Percentiles rank a stretch among this genome's conserved stretches.
Evolutionary conservation across 1,140 invertebrate species (phyloP).

Genomic region (Neodiprion lecontei): DNA sequence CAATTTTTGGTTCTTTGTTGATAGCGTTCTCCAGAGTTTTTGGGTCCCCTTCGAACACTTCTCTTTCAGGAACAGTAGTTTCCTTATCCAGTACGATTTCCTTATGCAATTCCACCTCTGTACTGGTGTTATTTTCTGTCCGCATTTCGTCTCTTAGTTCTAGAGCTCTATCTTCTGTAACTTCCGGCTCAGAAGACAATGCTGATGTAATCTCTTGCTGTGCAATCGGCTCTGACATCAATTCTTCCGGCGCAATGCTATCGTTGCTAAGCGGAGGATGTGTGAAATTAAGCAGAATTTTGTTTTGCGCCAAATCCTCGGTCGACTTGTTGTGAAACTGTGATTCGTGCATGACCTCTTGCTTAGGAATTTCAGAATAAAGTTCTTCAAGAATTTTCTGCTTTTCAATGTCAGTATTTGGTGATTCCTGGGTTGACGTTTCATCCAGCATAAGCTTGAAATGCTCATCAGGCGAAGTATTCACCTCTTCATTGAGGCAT

Average conservation of each 20-base stretch:
- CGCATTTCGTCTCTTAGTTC: background rate
- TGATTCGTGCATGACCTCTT: background rate
- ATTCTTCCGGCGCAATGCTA: background rate
- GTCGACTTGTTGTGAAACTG: background rate
- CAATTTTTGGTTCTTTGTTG: slow-evolving; percentile 1
- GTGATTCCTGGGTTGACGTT: background rate
- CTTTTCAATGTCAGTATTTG: background rate
- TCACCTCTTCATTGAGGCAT: background rate
- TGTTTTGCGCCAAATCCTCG: background rate
- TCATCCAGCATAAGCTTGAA: background rate
- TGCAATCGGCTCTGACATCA: too few relatives aligned
- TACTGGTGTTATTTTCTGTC: background rate
- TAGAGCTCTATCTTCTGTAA: background rate
- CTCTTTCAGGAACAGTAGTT: background rate
- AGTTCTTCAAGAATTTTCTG: background rate
- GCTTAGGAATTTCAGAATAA: background rate
- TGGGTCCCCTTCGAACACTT: background rate
- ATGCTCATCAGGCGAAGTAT: background rate
- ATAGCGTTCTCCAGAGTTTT: background rate
- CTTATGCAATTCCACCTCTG: background rate
- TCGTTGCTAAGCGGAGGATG: background rate
- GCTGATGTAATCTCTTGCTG: too few relatives aligned
- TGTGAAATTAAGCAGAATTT: background rate
- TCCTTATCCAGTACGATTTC: background rate
- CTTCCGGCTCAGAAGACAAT: too few relatives aligned